Evolutionary conservation across 2,113 vertebrate species (phyloP), one percentile per base, ranked within the genome.

Genomic region (Cricetomys ansorgei): DNA sequence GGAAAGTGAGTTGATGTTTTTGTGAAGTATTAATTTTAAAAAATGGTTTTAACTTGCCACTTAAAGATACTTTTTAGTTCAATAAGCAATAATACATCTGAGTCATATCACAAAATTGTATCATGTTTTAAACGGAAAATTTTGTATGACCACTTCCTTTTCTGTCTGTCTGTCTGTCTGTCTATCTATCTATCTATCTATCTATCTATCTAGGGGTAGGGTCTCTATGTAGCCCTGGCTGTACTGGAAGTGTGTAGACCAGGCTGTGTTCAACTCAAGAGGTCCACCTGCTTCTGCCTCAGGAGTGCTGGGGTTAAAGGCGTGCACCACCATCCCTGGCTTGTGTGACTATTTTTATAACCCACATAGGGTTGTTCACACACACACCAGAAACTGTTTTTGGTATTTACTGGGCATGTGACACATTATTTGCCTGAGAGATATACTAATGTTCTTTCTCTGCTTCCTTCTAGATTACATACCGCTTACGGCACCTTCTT

Each of bases 401-500:
- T 53, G 93, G 12, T 80, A 57, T 84, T 80, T 55, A 21, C 9
- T 70, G 57, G 48, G 4, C 37, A 31, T 9, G 31, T 85, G 65
- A 69, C 85, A 55, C 45, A 79, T 72, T 94, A 88, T 53, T 92
- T 92, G 53, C 72, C 5, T 34, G 31, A 91, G 62, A 69, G 81
- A 85, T 55, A 80, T 57, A n/a, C 4, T 80, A 5, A 94, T 81
- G 53, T 73, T 91, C 64, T 94, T 81, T 94, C 55, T 95, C 43
- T 93, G 37, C 83, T 95, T 85, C 59, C 62, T 98, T 98, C 29
- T 97, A 99, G 99, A 99, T 99, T 91, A 99, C 98, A 0, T 99
- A 98, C 91, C 98, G 99, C 57, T 97, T 99, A 31, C 97, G 98
- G 5, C 98, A 99, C 88, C 98, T 99, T 75, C 99, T 99, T 84